phyloP scores from a whole-genome alignment of 2,113 vertebrate species.

The Guaruba guarouba region DNA sequence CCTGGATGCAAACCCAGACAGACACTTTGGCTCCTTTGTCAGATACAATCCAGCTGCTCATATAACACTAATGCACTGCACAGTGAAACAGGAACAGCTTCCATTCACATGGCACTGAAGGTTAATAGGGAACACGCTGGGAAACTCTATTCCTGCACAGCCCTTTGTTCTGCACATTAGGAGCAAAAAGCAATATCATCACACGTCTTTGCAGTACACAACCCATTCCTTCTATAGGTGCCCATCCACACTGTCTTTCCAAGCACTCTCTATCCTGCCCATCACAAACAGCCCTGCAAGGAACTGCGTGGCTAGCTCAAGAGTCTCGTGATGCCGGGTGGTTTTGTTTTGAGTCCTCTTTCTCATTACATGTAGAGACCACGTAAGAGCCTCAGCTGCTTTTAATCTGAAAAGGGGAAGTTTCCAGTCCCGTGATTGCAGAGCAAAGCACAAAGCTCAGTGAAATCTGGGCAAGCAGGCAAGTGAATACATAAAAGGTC shows the following conservation, averaged over 20 bases:
- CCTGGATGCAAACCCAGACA: neutral
- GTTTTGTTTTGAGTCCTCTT: neutral
- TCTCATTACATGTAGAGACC: neutral
- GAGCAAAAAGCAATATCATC: neutral
- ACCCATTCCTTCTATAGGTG: neutral
- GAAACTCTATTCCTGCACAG: neutral
- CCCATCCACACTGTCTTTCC: neutral
- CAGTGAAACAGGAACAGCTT: neutral
- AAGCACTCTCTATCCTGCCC: neutral
- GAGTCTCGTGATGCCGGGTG: neutral
- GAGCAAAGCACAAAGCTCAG: neutral
- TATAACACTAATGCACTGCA: neutral
- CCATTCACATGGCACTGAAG: accelerated
- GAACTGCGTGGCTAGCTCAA: accelerated
- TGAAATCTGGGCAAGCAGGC: neutral
- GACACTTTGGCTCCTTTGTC: neutral
- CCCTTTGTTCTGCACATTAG: neutral
- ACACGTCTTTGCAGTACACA: neutral
- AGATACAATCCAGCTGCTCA: neutral
- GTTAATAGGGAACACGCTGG: neutral
- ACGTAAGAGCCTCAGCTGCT: neutral
- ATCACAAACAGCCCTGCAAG: neutral
- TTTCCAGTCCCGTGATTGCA: neutral
- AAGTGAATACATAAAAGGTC: neutral
- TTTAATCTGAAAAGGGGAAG: neutral